A percentile compares a stretch with the other conserved stretches of the same genome.
Evolutionary conservation across 1,140 invertebrate genomes (phyloP).

Genomic region (Hyles vespertilio): DNA sequence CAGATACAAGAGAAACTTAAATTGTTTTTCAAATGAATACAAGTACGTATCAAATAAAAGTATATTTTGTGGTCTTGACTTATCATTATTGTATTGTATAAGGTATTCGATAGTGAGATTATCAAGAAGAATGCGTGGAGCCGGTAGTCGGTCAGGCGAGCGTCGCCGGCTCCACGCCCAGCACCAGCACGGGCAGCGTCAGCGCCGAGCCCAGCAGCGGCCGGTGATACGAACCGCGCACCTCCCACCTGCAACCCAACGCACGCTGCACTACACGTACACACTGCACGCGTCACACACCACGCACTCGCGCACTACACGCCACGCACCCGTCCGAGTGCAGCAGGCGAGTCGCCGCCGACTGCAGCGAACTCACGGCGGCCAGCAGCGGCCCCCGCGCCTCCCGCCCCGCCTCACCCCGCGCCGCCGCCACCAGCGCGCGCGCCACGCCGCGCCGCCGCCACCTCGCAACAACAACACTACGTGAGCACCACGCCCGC

Average conservation of each 20-base stretch:
- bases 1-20: too few relatives aligned
- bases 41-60: too few relatives aligned
- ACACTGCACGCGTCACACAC: conserved; percentile 1
- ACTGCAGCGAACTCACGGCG: neutral
- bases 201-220: conserved; percentile 40
- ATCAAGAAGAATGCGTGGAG: neutral
- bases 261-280: conserved; percentile 5
- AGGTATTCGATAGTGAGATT: neutral
- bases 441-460: neutral
- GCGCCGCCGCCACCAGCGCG: too few relatives aligned
- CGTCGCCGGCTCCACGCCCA: conserved; percentile 25
- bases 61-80: too few relatives aligned
- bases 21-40: too few relatives aligned
- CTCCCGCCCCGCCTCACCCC: neutral
- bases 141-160: conserved; percentile 14
- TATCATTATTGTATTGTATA: too few relatives aligned
- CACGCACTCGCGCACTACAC: conserved; percentile 4
- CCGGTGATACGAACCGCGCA: conserved; percentile 35
- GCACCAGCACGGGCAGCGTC: conserved; percentile 34
- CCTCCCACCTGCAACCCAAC: conserved; percentile 20
- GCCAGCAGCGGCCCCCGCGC: neutral
- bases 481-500: conserved; percentile 23
- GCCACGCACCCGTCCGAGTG: conserved; percentile 19
- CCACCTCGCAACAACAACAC: conserved; percentile 25
- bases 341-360: neutral